Base-by-base conservation (phyloP, 1,140 invertebrate genomes). In the Teleopsis dalmanni region DNA sequence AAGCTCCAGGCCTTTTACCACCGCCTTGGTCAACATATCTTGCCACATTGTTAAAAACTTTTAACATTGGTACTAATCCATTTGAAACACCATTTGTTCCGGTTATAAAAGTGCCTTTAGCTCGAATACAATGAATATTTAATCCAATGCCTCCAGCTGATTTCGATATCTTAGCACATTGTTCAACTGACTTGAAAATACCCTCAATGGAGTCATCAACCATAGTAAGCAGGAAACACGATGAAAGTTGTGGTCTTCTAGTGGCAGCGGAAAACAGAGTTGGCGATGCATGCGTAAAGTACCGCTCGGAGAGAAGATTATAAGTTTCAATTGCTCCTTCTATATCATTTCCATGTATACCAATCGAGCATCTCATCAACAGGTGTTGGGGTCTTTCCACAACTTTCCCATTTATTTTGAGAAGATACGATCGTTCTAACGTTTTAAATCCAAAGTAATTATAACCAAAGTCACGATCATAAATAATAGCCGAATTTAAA, bases 361-460 rank as follows among this genome's bases (percentile, higher is more conserved):
- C 96, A 52, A 99, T 85, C 19, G 96, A 74, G 11, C 98, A 95
- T 62, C 97, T 76, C 96, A 99, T 99, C 37, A 99, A 73, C 94
- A 99, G 94, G 52, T 99, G 95, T 62, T 99, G 96, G 0, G 97
- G 97, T 34, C 96, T 77, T 70, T 99, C 96, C 5, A 83, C 93
- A 38, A 97, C 87, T 80, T 95, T 95, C 0, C 85, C 85, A 72
- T 95, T 81, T 44, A 98, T 92, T 72, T 92, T 95, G 18, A 99
- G 70, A 41, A 99, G 75, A 70, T 99, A 99, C 2, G 93, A 96
- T 51, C 90, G 76, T 66, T 99, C 96, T 38, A 99, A 73, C 4
- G 96, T 99, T 78, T 98, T 99, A 60, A 99, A 99, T 29, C 95
- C 96, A 81, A 99, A 99, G 69, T 96, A 99, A 68, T 95, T 96